These are phyloP conservation scores for Athrips mouffetella DNA, from an alignment of 2,888 invertebrate genomes.

Conservation along the genomic window DNA sequence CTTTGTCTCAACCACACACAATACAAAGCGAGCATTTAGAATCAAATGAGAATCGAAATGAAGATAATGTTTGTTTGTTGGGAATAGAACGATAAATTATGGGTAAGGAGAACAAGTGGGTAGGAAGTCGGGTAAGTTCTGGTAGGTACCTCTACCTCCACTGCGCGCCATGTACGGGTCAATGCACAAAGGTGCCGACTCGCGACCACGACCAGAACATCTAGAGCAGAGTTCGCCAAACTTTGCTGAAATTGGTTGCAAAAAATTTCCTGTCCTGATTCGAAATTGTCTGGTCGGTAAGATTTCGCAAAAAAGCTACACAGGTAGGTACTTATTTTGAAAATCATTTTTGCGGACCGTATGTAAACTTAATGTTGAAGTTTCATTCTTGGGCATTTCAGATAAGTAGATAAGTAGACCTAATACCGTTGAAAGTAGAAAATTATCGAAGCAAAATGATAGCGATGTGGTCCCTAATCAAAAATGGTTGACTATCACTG, in stretches of 20 bases:
- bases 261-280: too few species aligned
- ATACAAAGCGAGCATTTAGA: constrained; percentile 5
- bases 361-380: too few species aligned
- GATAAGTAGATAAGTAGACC: neutral
- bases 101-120: constrained; percentile 42
- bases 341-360: too few species aligned
- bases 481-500: constrained; percentile 6
- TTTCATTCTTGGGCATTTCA: too few species aligned
- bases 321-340: too few species aligned
- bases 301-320: too few species aligned
- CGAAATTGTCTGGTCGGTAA: too few species aligned
- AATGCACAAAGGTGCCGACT: constrained; percentile 69
- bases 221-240: constrained; percentile 8
- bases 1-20: constrained; percentile 4
- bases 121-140: constrained; percentile 41
- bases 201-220: constrained; percentile 27
- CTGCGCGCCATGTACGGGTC: constrained; percentile 63
- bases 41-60: constrained; percentile 9
- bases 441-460: neutral
- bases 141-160: constrained; percentile 21
- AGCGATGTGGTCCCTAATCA: constrained; percentile 1
- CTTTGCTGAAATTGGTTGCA: neutral
- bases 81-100: constrained; percentile 30
- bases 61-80: constrained; percentile 5
- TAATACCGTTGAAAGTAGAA: neutral